phyloP scores from a whole-genome alignment of 2,113 vertebrate species.

The Zeus faber region DNA sequence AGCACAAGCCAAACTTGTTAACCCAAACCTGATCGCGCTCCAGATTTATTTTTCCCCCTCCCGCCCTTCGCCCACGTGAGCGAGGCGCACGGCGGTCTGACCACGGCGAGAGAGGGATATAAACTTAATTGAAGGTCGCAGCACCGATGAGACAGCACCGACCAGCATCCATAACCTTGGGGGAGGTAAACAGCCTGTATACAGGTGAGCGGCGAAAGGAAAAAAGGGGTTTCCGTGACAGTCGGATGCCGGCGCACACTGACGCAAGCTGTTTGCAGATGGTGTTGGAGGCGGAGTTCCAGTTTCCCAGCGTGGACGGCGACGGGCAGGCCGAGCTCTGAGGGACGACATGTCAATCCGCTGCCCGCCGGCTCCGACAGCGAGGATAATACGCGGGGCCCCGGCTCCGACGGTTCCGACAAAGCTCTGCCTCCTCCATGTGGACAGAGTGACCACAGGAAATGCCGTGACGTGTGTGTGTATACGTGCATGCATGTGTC shows the following conservation, averaged over 20 bases:
- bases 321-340: conserved; percentile 34
- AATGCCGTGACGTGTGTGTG: conserved; percentile 41
- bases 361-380: conserved; percentile 53
- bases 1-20: conserved; percentile 47
- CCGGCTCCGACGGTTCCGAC: conserved; percentile 49
- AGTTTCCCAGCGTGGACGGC: conserved; percentile 28
- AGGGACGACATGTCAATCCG: conserved; percentile 57
- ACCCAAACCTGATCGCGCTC: neutral
- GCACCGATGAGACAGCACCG: conserved; percentile 29
- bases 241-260: no score
- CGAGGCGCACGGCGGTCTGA: conserved; percentile 16
- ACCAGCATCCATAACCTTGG: conserved; percentile 31
- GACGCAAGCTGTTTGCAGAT: no score
- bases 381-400: conserved; percentile 51
- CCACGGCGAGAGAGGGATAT: conserved; percentile 28
- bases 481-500: conserved; percentile 10
- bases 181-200: conserved; percentile 29
- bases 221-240: no score
- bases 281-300: conserved; percentile 13
- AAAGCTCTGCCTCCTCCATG: conserved; percentile 50
- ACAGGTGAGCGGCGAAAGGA: conserved; percentile 41
- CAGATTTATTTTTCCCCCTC: neutral
- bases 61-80: neutral
- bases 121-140: conserved; percentile 45
- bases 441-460: conserved; percentile 35